Conservation (phyloP, 2,113 vertebrate species). For the Gadus chalcogrammus region DNA sequence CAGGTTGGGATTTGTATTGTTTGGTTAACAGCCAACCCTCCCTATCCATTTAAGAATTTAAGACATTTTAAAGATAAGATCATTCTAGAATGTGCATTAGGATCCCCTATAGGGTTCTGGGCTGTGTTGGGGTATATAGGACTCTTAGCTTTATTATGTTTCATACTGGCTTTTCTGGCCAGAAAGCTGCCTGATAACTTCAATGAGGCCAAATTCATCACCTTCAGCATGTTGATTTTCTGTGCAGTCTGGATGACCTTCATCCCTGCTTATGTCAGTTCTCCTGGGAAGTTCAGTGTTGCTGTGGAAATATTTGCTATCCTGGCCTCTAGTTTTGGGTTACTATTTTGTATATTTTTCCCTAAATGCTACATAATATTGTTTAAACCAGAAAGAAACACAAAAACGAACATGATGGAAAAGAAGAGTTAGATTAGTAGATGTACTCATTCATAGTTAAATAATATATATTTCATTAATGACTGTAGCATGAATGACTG, state of each 20-base stretch:
- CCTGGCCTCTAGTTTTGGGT: slow-evolving; percentile 65
- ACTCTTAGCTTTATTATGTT: slow-evolving; percentile 61
- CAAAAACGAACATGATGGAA: slow-evolving; percentile 65
- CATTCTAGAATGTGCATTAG: slow-evolving; percentile 64
- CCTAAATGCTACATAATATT: slow-evolving; percentile 73
- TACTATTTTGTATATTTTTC: slow-evolving; percentile 69
- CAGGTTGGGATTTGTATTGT: slow-evolving; percentile 68
- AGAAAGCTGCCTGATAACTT: slow-evolving; percentile 73
- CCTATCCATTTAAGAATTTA: slow-evolving; percentile 60
- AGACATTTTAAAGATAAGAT: slow-evolving; percentile 56
- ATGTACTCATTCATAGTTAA: too few species aligned
- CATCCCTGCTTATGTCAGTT: slow-evolving; percentile 73
- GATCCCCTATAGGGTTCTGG: slow-evolving; percentile 65
- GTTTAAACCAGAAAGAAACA: slow-evolving; percentile 66
- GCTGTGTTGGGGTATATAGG: slow-evolving; percentile 70
- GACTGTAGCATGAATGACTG: too few species aligned
- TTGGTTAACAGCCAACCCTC: slow-evolving; percentile 67
- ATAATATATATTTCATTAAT: too few species aligned
- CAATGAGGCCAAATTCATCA: slow-evolving; percentile 75
- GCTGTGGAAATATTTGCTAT: slow-evolving; percentile 77
- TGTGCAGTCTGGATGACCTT: slow-evolving; percentile 74
- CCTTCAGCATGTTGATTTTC: slow-evolving; percentile 77
- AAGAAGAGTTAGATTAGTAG: slow-evolving; percentile 25
- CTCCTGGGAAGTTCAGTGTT: slow-evolving; percentile 71
- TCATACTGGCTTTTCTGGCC: slow-evolving; percentile 68